Base-by-base conservation (phyloP, 1,140 invertebrate species). In the Rhizoglyphus robini region DNA sequence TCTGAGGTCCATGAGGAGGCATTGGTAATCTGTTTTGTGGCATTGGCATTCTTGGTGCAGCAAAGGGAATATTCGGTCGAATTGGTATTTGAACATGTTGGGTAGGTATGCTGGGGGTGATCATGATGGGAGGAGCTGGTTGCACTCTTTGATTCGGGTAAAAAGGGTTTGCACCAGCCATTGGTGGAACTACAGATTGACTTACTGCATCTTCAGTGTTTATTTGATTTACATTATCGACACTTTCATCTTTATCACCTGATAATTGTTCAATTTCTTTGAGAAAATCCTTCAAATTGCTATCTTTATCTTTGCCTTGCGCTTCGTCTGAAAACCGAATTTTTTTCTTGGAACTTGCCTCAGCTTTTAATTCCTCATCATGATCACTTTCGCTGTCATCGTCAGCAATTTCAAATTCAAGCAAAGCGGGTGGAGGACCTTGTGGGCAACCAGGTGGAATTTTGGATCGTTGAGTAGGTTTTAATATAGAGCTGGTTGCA, bases 371-470 rank as follows among this genome's bases (percentile, higher is more conserved):
- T 11, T 68, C 67, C 34, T 69, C 71, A 34, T 68, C 63, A n/a
- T 68, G 66, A n/a, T 68, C 58, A 58, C 65, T 54, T 29, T 67
- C 62, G 29, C 68, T 61, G 25, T 63, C 60, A 47, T 69, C 48
- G 23, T 23, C 65, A 30, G 29, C 47, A 3, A 3, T 23, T 57
- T 57, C 27, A 30, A 54, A 60, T 46, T 60, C 58, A 4, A 3
- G 11, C 15, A 75, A 54, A 29, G 60, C 49, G 1, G 87, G 86
- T 18, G 88, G 87, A 27, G 86, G 84, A 31, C 84, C 88, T 1
- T 86, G 84, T 11, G 93, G 93, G 3, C 92, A 89, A 48, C 92
- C 91, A 2, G 91, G 88, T 11, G 89, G 84, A 72, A 86, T 73
- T 83, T 71, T 75, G 20, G 46, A 38, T 31, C 15, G 29, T 63